Base-by-base conservation (phyloP, 37 sponge, comb jelly and placozoan species). In the Lycopodina hypogea region DNA sequence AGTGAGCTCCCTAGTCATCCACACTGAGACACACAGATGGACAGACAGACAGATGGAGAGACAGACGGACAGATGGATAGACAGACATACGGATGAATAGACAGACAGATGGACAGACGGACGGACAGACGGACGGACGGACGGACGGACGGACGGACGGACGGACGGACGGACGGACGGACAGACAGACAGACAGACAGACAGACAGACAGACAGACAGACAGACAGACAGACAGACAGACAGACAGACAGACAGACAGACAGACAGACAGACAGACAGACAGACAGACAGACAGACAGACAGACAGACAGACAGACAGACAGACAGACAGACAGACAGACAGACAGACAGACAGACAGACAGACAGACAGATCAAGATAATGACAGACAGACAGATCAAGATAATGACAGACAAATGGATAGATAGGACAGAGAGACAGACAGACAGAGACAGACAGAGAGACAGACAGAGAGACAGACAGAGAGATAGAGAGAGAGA, bases 1-100 rank as follows among this genome's bases (percentile, higher is more conserved):
- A 2, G 14, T 32, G 2, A 76, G 84, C 60, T 83, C 70, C 71
- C 50, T 32, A 0, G 45, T 51, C 33, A 83, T 51, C 77, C 84
- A 76, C 3, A 83, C 84, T 83, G 60, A n/a, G 15, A 72, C 15
- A 40, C 22, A 51, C 22, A 76, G 0, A 83, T 77, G 69, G 48
- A 23, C 34, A 72, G 1, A 40, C 22, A 51, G 23, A 41, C n/a
- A 40, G 37, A 83, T 53, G 62, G 77, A 76, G 0, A 83, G 77
- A 75, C 42, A 23, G 15, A 72, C 15, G 9, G 3, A 51, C 22
- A 41, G 3, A 40, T 36, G 0, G 45, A 22, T 23, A 83, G 45
- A 62, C 84, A 76, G 6, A 83, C 84, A 75, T 33, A 23, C 34
- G 50, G 1, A 40, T 11, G 17, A 6, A 41, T 4, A 40, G 9